Conservation (phyloP, 2,888 invertebrate genomes). For the Odiellus spinosus region DNA sequence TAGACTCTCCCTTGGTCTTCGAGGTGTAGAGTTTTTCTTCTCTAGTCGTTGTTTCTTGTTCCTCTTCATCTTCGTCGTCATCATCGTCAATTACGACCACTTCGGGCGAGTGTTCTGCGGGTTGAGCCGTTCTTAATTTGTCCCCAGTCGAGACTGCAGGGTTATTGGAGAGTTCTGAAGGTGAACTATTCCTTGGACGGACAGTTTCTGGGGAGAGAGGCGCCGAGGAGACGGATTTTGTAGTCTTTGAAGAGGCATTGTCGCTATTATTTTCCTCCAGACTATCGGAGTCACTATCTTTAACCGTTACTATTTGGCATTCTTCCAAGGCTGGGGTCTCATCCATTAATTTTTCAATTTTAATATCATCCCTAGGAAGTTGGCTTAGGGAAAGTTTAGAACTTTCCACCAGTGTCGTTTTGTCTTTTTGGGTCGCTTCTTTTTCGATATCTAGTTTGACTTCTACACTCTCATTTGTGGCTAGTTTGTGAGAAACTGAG, state of each 20-base stretch:
- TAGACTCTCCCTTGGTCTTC: conserved; percentile 25
- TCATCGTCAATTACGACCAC: not conserved
- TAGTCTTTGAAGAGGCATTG: not conserved
- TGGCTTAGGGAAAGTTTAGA: too few relatives aligned
- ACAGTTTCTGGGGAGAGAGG: not conserved
- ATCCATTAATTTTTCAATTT: too few relatives aligned
- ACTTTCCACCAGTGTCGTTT: too few relatives aligned
- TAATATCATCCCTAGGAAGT: too few relatives aligned
- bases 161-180: not conserved
- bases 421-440: too few relatives aligned
- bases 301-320: too few relatives aligned
- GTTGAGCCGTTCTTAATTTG: not conserved
- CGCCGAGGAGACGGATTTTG: not conserved
- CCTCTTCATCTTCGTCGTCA: not conserved
- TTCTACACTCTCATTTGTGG: too few relatives aligned
- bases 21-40: conserved; percentile 25
- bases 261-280: too few relatives aligned
- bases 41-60: not conserved
- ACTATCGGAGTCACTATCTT: too few relatives aligned
- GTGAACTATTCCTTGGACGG: not conserved
- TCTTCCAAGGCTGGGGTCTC: too few relatives aligned
- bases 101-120: not conserved
- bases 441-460: too few relatives aligned
- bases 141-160: not conserved
- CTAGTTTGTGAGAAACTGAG: too few relatives aligned